Conservation (phyloP, 2,888 invertebrate species). For the Gnatocerus cornutus region DNA sequence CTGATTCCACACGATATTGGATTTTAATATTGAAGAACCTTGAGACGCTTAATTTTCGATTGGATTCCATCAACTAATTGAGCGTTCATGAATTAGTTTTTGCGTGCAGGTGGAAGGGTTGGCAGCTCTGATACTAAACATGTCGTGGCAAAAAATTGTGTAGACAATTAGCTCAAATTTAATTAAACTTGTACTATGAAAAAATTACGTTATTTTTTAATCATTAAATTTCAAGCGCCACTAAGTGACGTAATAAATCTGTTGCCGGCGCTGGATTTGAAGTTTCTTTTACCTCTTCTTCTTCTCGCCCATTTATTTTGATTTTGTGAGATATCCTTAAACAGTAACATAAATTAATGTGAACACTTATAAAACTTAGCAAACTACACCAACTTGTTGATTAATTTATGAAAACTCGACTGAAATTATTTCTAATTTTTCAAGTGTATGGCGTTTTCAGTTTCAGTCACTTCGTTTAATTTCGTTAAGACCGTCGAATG, state of each 20-base stretch:
- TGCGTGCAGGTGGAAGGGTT: neutral
- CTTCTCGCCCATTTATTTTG: conserved; percentile 15
- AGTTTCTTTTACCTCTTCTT: conserved; percentile 7
- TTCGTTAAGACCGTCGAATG: neutral
- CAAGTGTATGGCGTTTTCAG: no score
- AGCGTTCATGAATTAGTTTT: conserved; percentile 27
- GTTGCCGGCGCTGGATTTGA: conserved; percentile 5
- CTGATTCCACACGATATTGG: conserved; percentile 33
- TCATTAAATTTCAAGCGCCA: conserved; percentile 1
- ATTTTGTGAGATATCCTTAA: conserved; percentile 20
- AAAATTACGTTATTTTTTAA: conserved; percentile 19
- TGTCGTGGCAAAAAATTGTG: no score
- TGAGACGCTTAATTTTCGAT: conserved; percentile 38
- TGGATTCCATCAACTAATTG: conserved; percentile 45
- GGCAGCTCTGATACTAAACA: no score
- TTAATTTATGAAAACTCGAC: neutral
- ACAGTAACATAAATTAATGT: conserved; percentile 19
- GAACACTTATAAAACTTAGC: conserved; percentile 19
- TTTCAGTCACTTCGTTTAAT: neutral
- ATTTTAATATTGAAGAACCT: conserved; percentile 44
- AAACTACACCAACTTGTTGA: conserved; percentile 4
- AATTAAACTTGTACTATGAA: neutral
- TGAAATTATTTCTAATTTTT: no score
- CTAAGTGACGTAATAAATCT: conserved; percentile 11
- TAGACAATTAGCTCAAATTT: no score